These are phyloP conservation scores for Limnephilus marmoratus DNA, from an alignment of 2,888 invertebrate species.

Conservation along the genomic window DNA sequence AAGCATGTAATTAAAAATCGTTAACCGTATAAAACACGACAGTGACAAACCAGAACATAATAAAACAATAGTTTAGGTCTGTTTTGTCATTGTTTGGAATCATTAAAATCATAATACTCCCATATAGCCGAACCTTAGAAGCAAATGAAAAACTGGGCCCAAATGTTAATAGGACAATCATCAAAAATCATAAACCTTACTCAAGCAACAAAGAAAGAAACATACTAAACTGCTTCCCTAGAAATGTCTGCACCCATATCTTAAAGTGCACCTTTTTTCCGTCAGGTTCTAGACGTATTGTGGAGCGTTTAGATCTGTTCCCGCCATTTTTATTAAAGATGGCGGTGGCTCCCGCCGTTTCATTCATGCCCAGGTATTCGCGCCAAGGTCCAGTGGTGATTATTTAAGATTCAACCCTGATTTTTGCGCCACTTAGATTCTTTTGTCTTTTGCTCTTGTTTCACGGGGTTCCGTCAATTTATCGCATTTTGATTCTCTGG, in stretches of 20 bases:
- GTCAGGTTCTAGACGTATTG: neutral
- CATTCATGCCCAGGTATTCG: conserved; percentile 37
- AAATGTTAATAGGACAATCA: neutral
- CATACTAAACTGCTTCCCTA: neutral
- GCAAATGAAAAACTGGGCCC: no score
- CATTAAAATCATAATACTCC: no score
- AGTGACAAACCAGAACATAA: no score
- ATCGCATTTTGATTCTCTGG: conserved; percentile 28
- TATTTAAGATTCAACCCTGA: neutral
- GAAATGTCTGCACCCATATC: neutral
- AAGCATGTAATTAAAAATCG: no score
- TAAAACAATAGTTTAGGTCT: no score
- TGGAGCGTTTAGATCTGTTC: neutral
- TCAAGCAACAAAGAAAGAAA: neutral
- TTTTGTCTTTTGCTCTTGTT: neutral
- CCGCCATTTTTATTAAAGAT: neutral
- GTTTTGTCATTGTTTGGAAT: no score
- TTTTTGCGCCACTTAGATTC: conserved; percentile 43
- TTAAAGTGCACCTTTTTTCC: neutral
- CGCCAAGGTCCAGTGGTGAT: neutral
- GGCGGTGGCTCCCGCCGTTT: conserved; percentile 10
- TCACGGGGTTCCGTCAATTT: conserved; percentile 10
- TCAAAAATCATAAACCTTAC: neutral
- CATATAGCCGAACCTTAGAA: no score
- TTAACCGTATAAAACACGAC: no score